A percentile compares a stretch with the other conserved stretches of the same genome.
Evolutionary conservation across 2,888 invertebrate species (phyloP).

Genomic region (Limnephilus auricula): DNA sequence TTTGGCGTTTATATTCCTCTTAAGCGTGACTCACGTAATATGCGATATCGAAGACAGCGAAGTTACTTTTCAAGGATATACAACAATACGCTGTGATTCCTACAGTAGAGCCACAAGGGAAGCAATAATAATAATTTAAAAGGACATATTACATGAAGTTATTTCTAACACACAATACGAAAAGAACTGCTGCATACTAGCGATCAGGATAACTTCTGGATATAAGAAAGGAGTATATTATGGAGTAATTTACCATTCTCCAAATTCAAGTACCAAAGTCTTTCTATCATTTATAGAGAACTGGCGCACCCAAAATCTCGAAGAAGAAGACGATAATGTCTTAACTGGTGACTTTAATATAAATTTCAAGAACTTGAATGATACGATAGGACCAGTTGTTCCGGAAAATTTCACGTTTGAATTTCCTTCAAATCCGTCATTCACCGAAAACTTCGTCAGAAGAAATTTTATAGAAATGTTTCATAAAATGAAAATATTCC

Average conservation of each 20-base stretch:
- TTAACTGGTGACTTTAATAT: constrained; percentile 16
- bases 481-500: too few relatives aligned
- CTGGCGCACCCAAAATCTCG: not conserved
- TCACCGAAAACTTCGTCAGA: too few relatives aligned
- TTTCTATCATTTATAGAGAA: constrained; percentile 13
- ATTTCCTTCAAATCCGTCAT: too few relatives aligned
- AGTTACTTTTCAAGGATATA: not conserved
- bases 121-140: constrained; percentile 3
- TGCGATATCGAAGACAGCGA: not conserved
- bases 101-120: not conserved
- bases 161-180: not conserved
- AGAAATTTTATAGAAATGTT: too few relatives aligned
- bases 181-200: constrained; percentile 6
- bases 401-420: too few relatives aligned
- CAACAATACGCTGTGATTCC: not conserved
- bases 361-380: not conserved
- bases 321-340: not conserved
- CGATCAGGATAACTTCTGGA: constrained; percentile 2
- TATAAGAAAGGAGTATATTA: constrained; percentile 8
- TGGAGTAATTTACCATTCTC: not conserved
- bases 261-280: constrained; percentile 5
- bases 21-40: not conserved
- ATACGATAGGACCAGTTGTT: too few relatives aligned
- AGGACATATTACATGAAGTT: not conserved
- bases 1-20: too few relatives aligned